phyloP scores from a whole-genome alignment of 2,797 vertebrate genomes.

The Falco novaeseelandiae region DNA sequence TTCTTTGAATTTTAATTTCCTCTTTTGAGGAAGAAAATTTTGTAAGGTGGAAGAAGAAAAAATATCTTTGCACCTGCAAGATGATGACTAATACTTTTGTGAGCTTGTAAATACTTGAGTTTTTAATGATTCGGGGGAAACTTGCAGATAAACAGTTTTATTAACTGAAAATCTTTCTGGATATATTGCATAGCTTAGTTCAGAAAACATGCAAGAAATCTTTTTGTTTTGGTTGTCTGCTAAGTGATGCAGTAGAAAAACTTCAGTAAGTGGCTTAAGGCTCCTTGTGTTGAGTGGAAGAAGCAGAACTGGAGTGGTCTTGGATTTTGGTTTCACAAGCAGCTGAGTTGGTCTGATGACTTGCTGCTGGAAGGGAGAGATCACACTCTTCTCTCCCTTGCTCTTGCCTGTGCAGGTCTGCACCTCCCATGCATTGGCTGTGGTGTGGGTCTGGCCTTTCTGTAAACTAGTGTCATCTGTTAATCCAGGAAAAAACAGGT shows the following conservation, averaged over 20 bases:
- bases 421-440: background rate
- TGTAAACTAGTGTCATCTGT: background rate
- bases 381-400: background rate
- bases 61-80: background rate
- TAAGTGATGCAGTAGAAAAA: background rate
- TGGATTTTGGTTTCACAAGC: background rate
- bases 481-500: background rate
- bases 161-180: background rate
- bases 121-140: background rate
- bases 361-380: background rate
- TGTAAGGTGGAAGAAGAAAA: background rate
- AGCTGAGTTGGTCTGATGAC: background rate
- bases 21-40: background rate
- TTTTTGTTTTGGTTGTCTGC: background rate
- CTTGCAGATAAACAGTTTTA: background rate
- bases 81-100: background rate
- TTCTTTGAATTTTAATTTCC: background rate
- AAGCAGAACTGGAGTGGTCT: background rate
- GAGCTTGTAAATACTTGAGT: background rate
- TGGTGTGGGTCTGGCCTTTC: background rate
- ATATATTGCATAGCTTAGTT: background rate
- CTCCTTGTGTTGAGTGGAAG: background rate
- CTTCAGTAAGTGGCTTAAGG: background rate
- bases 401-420: background rate
- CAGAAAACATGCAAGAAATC: background rate